phyloP scores from a whole-genome alignment of 2,113 vertebrate species.

The Eudyptes chrysolophus region DNA sequence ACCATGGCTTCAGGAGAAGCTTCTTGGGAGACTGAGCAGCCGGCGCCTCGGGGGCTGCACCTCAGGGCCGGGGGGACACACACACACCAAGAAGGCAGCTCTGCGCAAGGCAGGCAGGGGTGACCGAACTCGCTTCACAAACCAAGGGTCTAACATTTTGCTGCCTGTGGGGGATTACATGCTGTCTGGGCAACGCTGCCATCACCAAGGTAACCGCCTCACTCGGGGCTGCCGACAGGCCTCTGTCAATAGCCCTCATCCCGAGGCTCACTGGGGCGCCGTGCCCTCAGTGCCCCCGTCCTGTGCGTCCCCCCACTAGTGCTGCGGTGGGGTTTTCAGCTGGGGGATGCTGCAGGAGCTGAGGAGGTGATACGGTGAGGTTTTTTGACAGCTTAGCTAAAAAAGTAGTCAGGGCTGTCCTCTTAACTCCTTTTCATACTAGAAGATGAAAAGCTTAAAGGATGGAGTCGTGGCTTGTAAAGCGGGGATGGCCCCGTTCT shows the following conservation, averaged over 20 bases:
- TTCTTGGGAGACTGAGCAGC: background rate
- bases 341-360: background rate
- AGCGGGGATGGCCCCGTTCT: background rate
- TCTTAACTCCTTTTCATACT: background rate
- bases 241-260: background rate
- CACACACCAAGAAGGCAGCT: background rate
- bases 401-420: background rate
- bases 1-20: background rate
- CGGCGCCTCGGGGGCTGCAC: fast-evolving
- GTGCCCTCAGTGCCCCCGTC: background rate
- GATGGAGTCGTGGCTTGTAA: background rate
- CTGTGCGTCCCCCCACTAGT: background rate
- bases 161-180: background rate
- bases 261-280: background rate
- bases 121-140: background rate
- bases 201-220: background rate
- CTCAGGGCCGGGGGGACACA: fast-evolving
- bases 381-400: background rate
- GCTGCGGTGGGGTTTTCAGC: background rate
- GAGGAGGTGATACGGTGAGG: background rate
- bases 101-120: background rate
- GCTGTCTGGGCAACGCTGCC: background rate
- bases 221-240: background rate
- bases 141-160: background rate
- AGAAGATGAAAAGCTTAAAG: background rate